These are phyloP conservation scores for Sinocyclocheilus maitianheensis DNA, from an alignment of 2,113 vertebrate genomes.

Conservation along the genomic window DNA sequence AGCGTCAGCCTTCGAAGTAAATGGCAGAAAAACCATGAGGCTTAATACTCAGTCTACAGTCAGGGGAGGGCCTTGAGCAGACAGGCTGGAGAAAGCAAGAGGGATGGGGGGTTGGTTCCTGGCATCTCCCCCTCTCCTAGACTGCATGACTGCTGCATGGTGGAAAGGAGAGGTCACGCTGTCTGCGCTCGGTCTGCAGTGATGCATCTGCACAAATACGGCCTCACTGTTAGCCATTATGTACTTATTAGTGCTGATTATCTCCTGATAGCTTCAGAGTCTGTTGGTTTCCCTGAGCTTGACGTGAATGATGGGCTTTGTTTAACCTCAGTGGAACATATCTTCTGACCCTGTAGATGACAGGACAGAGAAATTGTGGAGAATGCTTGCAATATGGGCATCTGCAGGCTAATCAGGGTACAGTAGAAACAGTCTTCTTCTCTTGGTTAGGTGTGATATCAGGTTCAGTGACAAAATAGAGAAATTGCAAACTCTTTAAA, in stretches of 20 bases:
- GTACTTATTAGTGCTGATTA: slow-evolving; percentile 99
- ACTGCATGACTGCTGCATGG: slow-evolving; percentile 65
- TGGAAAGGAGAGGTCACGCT: slow-evolving; percentile 79
- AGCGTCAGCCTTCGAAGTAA: slow-evolving; percentile 14
- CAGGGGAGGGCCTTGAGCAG: slow-evolving; percentile 18
- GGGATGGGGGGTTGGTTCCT: slow-evolving; percentile 58
- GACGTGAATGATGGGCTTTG: slow-evolving; percentile 89
- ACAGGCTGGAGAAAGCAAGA: slow-evolving; percentile 37
- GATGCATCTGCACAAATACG: slow-evolving; percentile 88
- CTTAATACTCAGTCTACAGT: slow-evolving; percentile 23
- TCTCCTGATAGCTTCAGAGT: slow-evolving; percentile 87
- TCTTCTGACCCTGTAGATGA: slow-evolving; percentile 68
- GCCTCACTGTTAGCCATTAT: slow-evolving; percentile 93
- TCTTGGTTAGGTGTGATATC: neutral
- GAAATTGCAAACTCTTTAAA: neutral
- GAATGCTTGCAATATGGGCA: slow-evolving; percentile 9
- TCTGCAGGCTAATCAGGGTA: neutral
- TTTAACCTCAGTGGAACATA: slow-evolving; percentile 86
- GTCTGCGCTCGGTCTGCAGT: slow-evolving; percentile 84
- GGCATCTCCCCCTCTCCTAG: slow-evolving; percentile 64
- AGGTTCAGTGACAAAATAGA: neutral
- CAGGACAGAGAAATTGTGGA: neutral
- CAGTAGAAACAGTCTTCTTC: neutral
- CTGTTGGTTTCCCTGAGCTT: slow-evolving; percentile 96
- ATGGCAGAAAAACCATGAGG: slow-evolving; percentile 24